Conservation (phyloP, 2,113 vertebrate genomes). For the Lophotis ruficrista region DNA sequence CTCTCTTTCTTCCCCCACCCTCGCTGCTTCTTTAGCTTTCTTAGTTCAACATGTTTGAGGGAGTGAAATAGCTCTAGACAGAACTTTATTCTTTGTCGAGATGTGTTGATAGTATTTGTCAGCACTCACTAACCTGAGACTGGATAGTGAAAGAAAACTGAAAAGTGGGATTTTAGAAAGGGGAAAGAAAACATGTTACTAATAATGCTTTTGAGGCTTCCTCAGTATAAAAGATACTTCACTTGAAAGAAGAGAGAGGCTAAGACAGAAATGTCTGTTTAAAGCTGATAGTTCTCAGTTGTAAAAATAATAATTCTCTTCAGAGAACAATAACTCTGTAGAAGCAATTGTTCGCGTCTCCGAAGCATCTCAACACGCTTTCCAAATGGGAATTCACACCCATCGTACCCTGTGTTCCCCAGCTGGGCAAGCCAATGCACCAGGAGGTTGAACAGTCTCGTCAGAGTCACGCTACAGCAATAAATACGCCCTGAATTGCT, state of each 20-base stretch:
- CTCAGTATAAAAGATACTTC: not conserved
- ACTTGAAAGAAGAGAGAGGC: not conserved
- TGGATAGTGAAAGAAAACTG: conserved; percentile 38
- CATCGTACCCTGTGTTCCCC: not conserved
- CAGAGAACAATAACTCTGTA: conserved; percentile 7
- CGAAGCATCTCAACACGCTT: not conserved
- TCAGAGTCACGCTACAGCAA: conserved; percentile 11
- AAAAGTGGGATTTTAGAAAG: conserved; percentile 35
- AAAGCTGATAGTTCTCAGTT: conserved; percentile 1
- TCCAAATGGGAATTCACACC: conserved; percentile 27
- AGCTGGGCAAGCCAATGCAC: not conserved
- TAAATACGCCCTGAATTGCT: conserved; percentile 37
- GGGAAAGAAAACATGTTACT: conserved; percentile 34
- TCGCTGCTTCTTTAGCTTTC: conserved; percentile 11
- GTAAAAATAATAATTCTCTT: conserved; percentile 35
- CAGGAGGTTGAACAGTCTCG: not conserved
- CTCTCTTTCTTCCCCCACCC: conserved; percentile 16
- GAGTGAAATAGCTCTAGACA: conserved; percentile 62
- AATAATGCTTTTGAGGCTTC: conserved; percentile 58
- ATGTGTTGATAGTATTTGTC: conserved; percentile 69
- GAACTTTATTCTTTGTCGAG: conserved; percentile 44
- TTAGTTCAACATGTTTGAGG: conserved; percentile 51
- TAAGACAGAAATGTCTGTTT: conserved; percentile 31
- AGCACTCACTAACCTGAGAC: conserved; percentile 62
- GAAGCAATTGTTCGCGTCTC: conserved; percentile 12